Conservation (phyloP, 2,113 vertebrate species). For the Mystacornis crossleyi region DNA sequence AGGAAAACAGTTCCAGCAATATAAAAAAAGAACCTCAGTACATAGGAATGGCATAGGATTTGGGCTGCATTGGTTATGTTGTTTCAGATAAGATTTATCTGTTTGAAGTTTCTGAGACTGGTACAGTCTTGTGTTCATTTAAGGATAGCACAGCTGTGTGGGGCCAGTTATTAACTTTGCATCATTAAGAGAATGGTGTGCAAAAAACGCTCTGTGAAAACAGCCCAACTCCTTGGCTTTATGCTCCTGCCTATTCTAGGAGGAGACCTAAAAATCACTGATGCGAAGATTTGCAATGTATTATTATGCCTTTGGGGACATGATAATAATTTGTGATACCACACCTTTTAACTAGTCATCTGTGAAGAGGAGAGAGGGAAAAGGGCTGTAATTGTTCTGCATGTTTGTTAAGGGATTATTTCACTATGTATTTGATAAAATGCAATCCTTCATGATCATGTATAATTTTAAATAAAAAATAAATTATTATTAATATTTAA, state of each 20-base stretch:
- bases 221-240: neutral
- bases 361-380: neutral
- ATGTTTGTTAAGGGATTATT: neutral
- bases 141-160: neutral
- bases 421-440: neutral
- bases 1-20: neutral
- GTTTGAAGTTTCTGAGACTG: neutral
- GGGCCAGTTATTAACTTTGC: neutral
- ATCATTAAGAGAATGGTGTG: neutral
- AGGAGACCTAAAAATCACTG: neutral
- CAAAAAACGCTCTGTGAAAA: neutral
- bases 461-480: neutral
- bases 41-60: neutral
- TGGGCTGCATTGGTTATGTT: neutral
- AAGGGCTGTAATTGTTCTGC: neutral
- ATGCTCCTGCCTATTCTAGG: neutral
- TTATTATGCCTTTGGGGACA: neutral
- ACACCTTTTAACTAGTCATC: neutral
- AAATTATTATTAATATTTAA: too few relatives aligned
- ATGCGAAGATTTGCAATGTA: neutral
- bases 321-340: neutral
- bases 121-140: neutral
- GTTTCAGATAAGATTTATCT: neutral
- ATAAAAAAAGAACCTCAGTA: neutral
- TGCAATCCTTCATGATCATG: neutral